Conservation (phyloP, 2,113 vertebrate species). For the Odontophorus gujanensis region DNA sequence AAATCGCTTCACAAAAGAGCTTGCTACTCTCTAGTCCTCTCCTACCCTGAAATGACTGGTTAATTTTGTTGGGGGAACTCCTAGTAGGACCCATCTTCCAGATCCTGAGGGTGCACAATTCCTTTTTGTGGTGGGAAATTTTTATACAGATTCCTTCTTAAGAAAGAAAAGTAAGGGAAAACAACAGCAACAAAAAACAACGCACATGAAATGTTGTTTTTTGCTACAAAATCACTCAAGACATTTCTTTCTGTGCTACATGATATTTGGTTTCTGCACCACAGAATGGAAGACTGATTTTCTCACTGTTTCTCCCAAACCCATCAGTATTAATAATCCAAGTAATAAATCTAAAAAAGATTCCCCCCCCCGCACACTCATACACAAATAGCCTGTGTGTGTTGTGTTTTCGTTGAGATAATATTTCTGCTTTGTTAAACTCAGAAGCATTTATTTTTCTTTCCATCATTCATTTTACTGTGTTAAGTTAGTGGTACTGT, state of each 20-base stretch:
- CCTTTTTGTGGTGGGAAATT: not conserved
- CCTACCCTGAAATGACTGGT: not conserved
- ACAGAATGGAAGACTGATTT: slow-evolving; percentile 49
- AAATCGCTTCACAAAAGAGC: not conserved
- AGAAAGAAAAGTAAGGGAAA: not conserved
- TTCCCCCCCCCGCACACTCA: not conserved
- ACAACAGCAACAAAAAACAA: not conserved
- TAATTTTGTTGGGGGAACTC: not conserved
- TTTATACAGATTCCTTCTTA: not conserved
- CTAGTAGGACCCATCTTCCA: not conserved
- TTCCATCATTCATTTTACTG: slow-evolving; percentile 61
- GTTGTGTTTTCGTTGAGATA: slow-evolving; percentile 33
- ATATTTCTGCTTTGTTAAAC: slow-evolving; percentile 54
- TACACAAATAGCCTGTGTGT: not conserved
- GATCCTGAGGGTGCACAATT: not conserved
- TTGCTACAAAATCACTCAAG: slow-evolving; percentile 11
- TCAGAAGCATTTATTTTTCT: slow-evolving; percentile 57
- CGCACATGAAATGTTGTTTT: not conserved
- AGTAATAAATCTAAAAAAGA: slow-evolving; percentile 65
- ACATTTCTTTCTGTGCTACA: slow-evolving; percentile 47
- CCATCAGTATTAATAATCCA: slow-evolving; percentile 77
- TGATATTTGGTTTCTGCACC: slow-evolving; percentile 59
- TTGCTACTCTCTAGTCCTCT: not conserved
- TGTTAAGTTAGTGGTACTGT: slow-evolving; percentile 56
- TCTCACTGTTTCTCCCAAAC: slow-evolving; percentile 33